A percentile compares a stretch with the other conserved stretches of the same genome.
phyloP scores from a whole-genome alignment of 2,113 vertebrate genomes.

The Phaethon lepturus region DNA sequence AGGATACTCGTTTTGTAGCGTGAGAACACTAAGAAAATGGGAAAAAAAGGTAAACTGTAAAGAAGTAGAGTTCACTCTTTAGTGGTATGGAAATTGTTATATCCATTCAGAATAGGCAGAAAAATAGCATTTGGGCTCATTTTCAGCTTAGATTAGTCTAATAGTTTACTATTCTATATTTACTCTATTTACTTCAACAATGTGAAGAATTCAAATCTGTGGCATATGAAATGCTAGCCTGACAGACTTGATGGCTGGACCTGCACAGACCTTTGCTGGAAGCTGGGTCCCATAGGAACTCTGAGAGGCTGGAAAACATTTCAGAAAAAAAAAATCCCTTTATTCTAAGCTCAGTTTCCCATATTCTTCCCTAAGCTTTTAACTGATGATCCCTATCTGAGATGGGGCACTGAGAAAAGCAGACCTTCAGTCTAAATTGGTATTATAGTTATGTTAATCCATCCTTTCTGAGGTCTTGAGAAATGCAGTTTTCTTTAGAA shows the following conservation, averaged over 20 bases:
- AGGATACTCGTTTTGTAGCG: accelerated
- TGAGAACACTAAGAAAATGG: background rate
- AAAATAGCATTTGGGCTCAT: background rate
- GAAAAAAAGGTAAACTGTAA: background rate
- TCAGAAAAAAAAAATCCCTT: background rate
- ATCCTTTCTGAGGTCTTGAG: background rate
- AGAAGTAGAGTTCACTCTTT: background rate
- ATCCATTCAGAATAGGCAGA: background rate
- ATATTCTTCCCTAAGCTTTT: background rate
- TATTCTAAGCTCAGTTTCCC: background rate
- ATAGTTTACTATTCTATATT: background rate
- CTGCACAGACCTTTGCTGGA: background rate
- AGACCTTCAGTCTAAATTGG: background rate
- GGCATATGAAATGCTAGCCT: background rate
- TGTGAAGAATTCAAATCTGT: background rate
- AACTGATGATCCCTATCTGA: background rate
- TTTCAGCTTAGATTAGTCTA: background rate
- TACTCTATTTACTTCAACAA: background rate
- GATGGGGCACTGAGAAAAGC: background rate
- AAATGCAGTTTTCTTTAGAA: background rate
- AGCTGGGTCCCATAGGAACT: background rate
- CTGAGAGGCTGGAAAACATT: background rate
- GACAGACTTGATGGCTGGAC: background rate
- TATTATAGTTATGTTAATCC: background rate
- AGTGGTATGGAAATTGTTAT: background rate